Evolutionary conservation across 2,797 vertebrate species (phyloP), one percentile per base, ranked within the genome.

Genomic region (Microcaecilia unicolor): DNA sequence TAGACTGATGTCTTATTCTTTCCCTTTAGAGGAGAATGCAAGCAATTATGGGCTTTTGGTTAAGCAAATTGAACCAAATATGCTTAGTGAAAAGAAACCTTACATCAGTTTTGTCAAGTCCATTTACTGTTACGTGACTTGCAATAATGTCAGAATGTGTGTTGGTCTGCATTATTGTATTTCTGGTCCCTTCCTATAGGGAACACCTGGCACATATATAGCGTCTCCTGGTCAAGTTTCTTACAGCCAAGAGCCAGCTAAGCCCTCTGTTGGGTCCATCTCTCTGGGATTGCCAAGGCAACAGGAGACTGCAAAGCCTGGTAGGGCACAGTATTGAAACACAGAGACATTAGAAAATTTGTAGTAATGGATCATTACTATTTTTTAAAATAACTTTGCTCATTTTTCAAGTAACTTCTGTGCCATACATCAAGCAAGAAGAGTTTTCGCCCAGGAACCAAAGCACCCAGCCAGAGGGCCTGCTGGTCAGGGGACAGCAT

Each of bases 141-240:
- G n/a, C n/a, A n/a, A n/a, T n/a, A n/a, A n/a, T n/a, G n/a, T n/a
- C n/a, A n/a, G n/a, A n/a, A n/a, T n/a, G n/a, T n/a, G n/a, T n/a
- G n/a, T n/a, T n/a, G n/a, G n/a, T n/a, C n/a, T n/a, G n/a, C n/a
- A n/a, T n/a, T n/a, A n/a, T 13, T 22, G 8, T 22, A 4, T 31
- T 2, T 13, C 2, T 34, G 2, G 34, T 33, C 44, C 42, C 11
- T 66, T 30, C 37, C 69, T 73, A 55, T 56, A 98, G 93, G 94
- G 93, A 71, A 97, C 93, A 52, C 94, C 96, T 51, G 94, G 94
- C 54, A 93, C 93, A 37, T 99, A 99, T 39, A 76, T 98, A 66
- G 88, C 92, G 9, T 90, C 96, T 41, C 90, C 88, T 48, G 81
- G 65, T 55, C 87, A 98, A 55, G 63, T 81, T 22, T 68, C 92